Percentiles rank a stretch among this genome's conserved stretches.
Conservation (phyloP, 2,797 vertebrate species). For the Hippoglossus hippoglossus region DNA sequence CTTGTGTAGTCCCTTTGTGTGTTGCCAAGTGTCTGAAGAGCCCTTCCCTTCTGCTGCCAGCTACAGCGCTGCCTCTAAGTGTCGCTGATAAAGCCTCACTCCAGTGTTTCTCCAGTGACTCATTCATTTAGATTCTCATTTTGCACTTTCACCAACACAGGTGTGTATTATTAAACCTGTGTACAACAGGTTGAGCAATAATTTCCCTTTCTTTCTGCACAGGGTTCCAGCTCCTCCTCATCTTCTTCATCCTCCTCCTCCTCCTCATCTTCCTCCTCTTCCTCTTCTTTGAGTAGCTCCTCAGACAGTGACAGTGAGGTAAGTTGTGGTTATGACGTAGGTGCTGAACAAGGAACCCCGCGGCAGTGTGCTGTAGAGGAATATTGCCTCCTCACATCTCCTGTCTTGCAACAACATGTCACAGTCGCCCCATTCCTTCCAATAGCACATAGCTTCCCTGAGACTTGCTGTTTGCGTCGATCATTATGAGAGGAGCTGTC, state of each 20-base stretch:
- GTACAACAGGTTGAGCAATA: slow-evolving; percentile 14
- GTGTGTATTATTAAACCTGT: slow-evolving; percentile 6
- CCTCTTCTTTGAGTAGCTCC: slow-evolving; percentile 68
- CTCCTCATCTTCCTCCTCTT: slow-evolving; percentile 55
- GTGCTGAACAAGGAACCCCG: background rate
- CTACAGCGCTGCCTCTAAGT: background rate
- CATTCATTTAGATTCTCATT: slow-evolving; percentile 19
- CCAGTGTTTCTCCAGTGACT: slow-evolving; percentile 21
- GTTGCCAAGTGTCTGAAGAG: background rate
- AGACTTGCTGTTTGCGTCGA: background rate
- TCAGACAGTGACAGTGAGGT: slow-evolving; percentile 81
- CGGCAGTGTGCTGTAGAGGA: background rate
- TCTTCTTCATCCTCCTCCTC: slow-evolving; percentile 44
- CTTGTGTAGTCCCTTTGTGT: slow-evolving; percentile 20
- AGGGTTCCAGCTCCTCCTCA: slow-evolving; percentile 67
- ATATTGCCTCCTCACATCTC: background rate
- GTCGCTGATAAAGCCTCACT: background rate
- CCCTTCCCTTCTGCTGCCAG: slow-evolving; percentile 37
- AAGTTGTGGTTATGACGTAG: background rate
- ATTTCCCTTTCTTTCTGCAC: slow-evolving; percentile 20
- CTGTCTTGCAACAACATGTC: slow-evolving; percentile 24
- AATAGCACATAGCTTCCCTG: background rate
- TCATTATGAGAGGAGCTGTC: background rate
- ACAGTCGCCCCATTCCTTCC: background rate
- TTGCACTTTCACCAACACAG: slow-evolving; percentile 22